These are phyloP conservation scores for Otocyon megalotis DNA, from an alignment of 2,113 vertebrate genomes.

Conservation along the genomic window DNA sequence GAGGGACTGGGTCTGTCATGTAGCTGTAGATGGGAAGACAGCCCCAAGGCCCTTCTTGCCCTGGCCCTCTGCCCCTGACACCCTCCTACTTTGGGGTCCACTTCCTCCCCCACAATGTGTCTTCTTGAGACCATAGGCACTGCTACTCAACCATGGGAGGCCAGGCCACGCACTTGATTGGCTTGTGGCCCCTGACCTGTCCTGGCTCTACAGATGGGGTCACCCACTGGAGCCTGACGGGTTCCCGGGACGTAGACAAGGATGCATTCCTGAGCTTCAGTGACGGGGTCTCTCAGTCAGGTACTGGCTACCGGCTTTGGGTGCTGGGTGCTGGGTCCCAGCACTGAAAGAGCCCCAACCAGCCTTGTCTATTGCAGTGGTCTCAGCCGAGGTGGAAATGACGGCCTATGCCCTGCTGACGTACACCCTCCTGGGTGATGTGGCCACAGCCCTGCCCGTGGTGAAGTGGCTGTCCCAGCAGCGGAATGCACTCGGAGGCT, in stretches of 20 bases:
- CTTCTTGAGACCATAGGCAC: background rate
- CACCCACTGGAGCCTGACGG: slow-evolving; percentile 95
- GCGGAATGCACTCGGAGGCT: slow-evolving; percentile 94
- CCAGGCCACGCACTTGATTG: background rate
- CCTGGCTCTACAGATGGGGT: slow-evolving; percentile 90
- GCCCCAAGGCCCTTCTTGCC: background rate
- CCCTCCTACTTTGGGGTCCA: background rate
- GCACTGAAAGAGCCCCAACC: background rate
- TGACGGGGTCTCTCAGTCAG: slow-evolving; percentile 94
- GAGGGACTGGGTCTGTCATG: background rate
- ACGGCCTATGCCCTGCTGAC: slow-evolving; percentile 95
- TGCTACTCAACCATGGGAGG: background rate
- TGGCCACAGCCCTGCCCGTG: slow-evolving; percentile 93
- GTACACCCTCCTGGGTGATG: slow-evolving; percentile 92
- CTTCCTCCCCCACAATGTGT: background rate
- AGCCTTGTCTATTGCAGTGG: slow-evolving; percentile 86
- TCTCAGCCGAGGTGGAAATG: slow-evolving; percentile 97
- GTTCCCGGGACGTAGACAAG: slow-evolving; percentile 91
- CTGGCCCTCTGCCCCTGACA: background rate
- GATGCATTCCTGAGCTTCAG: slow-evolving; percentile 95
- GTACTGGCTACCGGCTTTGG: slow-evolving; percentile 80
- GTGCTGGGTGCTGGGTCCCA: background rate
- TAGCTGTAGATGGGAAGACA: background rate
- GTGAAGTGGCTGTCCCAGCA: slow-evolving; percentile 98
- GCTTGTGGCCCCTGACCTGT: background rate